A percentile compares a stretch with the other conserved stretches of the same genome.
These are phyloP conservation scores for Drosophila phalerata DNA, from an alignment of 2,888 invertebrate species.

Conservation along the genomic window DNA sequence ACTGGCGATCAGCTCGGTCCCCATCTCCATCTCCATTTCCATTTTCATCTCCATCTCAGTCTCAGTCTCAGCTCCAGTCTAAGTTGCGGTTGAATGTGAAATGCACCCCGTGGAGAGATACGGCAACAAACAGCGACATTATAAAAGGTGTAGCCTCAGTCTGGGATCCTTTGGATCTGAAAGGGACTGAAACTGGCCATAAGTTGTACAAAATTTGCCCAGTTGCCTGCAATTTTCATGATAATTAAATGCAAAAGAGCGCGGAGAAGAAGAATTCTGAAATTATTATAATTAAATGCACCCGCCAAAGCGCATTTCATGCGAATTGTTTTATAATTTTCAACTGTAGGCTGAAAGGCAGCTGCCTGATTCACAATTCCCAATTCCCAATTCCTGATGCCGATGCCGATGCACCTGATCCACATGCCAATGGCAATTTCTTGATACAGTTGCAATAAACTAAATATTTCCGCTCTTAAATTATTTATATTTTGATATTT, in stretches of 20 bases:
- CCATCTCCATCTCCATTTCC: neutral
- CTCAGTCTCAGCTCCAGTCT: neutral
- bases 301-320: constrained; percentile 75
- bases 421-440: constrained; percentile 1
- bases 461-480: constrained; percentile 84
- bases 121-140: constrained; percentile 47
- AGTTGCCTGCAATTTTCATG: constrained; percentile 67
- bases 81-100: constrained; percentile 36
- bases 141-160: constrained; percentile 57
- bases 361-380: constrained; percentile 43
- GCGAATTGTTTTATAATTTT: constrained; percentile 78
- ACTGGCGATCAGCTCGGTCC: constrained; percentile 13
- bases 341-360: constrained; percentile 43
- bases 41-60: neutral
- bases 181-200: constrained; percentile 28
- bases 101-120: constrained; percentile 61
- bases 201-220: constrained; percentile 43
- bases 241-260: constrained; percentile 75
- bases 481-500: constrained; percentile 73
- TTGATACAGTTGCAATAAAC: constrained; percentile 76
- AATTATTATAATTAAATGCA: constrained; percentile 80
- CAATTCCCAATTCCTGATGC: constrained; percentile 10
- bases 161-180: constrained; percentile 30
- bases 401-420: constrained; percentile 50
- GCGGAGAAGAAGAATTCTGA: constrained; percentile 37